phyloP scores from a whole-genome alignment of 1,140 invertebrate genomes.

The Drosophila asahinai region DNA sequence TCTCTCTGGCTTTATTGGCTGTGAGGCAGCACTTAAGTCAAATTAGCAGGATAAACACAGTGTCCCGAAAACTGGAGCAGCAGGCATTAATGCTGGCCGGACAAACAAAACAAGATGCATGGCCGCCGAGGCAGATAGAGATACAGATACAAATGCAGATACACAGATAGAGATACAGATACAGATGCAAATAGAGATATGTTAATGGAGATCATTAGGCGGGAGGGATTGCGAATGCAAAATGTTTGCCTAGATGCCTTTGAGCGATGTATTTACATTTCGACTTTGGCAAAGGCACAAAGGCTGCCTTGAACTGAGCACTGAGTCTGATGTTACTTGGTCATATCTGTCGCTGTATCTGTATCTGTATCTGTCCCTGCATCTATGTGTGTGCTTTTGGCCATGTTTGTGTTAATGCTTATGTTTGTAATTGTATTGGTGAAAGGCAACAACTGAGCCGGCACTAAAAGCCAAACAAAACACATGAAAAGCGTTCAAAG shows the following conservation, averaged over 20 bases:
- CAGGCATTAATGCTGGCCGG: slow-evolving; percentile 24
- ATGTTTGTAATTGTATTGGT: slow-evolving; percentile 31
- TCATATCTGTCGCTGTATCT: not conserved
- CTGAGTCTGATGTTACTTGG: not conserved
- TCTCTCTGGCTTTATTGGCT: slow-evolving; percentile 11
- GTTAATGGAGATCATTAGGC: slow-evolving; percentile 31
- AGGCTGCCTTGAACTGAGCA: slow-evolving; percentile 16
- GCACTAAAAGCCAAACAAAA: slow-evolving; percentile 79
- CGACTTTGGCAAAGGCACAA: slow-evolving; percentile 25
- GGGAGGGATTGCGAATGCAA: not conserved
- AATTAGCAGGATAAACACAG: slow-evolving; percentile 53
- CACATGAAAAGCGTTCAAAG: slow-evolving; percentile 72
- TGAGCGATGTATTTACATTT: slow-evolving; percentile 30
- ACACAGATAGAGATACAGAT: not conserved
- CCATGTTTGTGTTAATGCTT: slow-evolving; percentile 30
- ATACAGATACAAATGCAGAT: slow-evolving; percentile 5
- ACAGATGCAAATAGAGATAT: slow-evolving; percentile 3
- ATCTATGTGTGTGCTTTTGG: not conserved
- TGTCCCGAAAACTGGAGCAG: slow-evolving; percentile 9
- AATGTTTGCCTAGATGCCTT: slow-evolving; percentile 20
- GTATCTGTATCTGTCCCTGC: not conserved
- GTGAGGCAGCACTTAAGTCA: slow-evolving; percentile 45
- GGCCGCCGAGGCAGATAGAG: slow-evolving; percentile 8
- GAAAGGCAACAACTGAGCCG: slow-evolving; percentile 59
- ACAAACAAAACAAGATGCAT: slow-evolving; percentile 25